A percentile compares a stretch with the other conserved stretches of the same genome.
Conservation (phyloP, 2,888 invertebrate genomes). For the Dynastes grantii region DNA sequence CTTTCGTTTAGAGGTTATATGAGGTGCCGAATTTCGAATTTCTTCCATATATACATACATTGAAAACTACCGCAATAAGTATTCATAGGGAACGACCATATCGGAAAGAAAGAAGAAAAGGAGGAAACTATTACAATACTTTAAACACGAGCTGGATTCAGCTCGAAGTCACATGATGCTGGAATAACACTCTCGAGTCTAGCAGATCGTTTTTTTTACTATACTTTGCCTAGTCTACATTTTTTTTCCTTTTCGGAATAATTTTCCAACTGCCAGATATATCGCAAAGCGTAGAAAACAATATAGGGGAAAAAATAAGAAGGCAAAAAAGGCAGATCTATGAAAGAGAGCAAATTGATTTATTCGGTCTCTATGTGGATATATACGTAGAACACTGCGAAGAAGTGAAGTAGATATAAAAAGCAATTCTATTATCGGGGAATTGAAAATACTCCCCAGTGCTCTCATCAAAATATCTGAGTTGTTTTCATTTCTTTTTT, state of each 20-base stretch:
- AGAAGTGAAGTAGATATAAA: constrained; percentile 29
- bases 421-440: constrained; percentile 42
- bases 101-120: neutral
- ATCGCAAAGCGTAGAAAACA: constrained; percentile 21
- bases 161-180: constrained; percentile 8
- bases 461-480: constrained; percentile 18
- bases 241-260: constrained; percentile 23
- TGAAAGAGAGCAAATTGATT: constrained; percentile 27
- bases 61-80: constrained; percentile 22
- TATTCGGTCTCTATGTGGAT: constrained; percentile 25
- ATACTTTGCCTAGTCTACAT: neutral
- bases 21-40: neutral
- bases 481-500: neutral
- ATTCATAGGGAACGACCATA: constrained; percentile 28
- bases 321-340: constrained; percentile 8
- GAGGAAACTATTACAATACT: constrained; percentile 21
- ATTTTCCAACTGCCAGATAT: constrained; percentile 38
- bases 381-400: too few species aligned
- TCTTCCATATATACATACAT: neutral
- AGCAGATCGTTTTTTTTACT: neutral
- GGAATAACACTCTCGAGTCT: neutral
- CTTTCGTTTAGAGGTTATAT: too few species aligned
- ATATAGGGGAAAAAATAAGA: constrained; percentile 22
- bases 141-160: neutral
- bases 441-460: constrained; percentile 21